Conservation (phyloP, 1,140 invertebrate species). For the Cylas formicarius region DNA sequence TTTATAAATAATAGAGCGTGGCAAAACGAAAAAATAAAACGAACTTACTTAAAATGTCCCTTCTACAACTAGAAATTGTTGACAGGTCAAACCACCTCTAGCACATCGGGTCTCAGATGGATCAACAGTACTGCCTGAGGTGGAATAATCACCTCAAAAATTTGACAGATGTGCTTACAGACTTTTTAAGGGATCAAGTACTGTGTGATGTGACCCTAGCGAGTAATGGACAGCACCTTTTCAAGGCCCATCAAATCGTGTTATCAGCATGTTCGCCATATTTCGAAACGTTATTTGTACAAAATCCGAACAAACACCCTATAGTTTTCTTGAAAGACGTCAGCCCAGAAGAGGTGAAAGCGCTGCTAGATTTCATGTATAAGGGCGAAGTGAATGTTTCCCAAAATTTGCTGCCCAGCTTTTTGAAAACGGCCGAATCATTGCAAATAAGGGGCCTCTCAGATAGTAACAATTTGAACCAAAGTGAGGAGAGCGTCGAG, state of each 20-base stretch:
- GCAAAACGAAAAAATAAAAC: no score
- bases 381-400: conserved; percentile 84
- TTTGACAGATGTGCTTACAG: conserved; percentile 80
- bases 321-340: conserved; percentile 90
- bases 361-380: conserved; percentile 84
- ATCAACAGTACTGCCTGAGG: conserved; percentile 89
- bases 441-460: conserved; percentile 84
- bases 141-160: conserved; percentile 92
- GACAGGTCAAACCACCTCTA: no score
- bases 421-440: conserved; percentile 85
- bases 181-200: conserved; percentile 74
- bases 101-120: no score
- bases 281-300: conserved; percentile 88
- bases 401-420: conserved; percentile 77
- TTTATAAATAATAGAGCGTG: no score
- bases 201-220: conserved; percentile 89
- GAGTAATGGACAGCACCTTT: conserved; percentile 66
- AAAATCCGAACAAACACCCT: conserved; percentile 84
- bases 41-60: no score
- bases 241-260: conserved; percentile 89
- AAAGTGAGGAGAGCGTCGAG: conserved; percentile 31
- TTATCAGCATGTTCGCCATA: conserved; percentile 90
- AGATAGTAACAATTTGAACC: conserved; percentile 65
- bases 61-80: no score
- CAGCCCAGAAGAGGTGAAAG: conserved; percentile 78